Conservation (phyloP, 2,113 vertebrate genomes). For the Poeciliopsis occidentalis region DNA sequence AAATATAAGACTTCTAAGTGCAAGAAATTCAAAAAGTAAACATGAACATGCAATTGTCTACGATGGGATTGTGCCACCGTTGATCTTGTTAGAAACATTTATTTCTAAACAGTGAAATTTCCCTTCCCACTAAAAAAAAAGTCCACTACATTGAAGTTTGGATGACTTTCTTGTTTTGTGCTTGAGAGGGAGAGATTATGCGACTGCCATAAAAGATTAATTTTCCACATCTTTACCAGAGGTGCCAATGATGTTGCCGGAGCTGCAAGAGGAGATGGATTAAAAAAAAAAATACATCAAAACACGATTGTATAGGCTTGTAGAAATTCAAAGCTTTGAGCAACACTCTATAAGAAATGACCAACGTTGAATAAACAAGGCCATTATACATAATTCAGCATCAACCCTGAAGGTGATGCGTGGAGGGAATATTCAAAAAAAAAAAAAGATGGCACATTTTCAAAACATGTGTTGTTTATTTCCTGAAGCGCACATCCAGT, state of each 20-base stretch:
- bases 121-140: too few relatives aligned
- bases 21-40: too few relatives aligned
- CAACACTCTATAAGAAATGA: neutral
- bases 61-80: too few relatives aligned
- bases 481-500: conserved; percentile 80
- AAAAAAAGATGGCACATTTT: conserved; percentile 41
- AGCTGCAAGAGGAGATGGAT: neutral
- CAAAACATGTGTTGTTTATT: conserved; percentile 80
- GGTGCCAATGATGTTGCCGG: neutral
- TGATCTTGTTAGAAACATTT: neutral
- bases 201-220: neutral
- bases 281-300: neutral
- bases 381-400: neutral
- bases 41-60: too few relatives aligned
- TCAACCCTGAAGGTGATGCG: conserved; percentile 1
- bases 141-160: neutral
- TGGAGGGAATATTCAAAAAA: conserved; percentile 13
- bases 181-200: neutral
- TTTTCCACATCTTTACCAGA: neutral
- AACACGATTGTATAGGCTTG: neutral
- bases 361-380: neutral
- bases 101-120: neutral
- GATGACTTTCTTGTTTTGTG: neutral
- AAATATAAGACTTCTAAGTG: too few relatives aligned
- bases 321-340: neutral